Conservation (phyloP, 2,888 invertebrate genomes). For the Herminia tarsipennalis region DNA sequence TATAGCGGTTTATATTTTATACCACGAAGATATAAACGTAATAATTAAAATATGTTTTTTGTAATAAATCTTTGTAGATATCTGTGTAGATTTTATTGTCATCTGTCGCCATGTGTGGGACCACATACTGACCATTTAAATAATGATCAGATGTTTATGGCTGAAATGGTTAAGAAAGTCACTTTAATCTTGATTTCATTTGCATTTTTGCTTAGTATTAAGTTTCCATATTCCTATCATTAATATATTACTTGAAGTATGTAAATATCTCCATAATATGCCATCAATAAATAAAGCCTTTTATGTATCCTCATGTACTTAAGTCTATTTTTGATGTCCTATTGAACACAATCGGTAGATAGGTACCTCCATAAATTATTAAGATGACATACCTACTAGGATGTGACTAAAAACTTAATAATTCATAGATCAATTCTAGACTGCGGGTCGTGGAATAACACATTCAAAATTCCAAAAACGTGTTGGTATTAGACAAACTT, state of each 20-base stretch:
- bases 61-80: slow-evolving; percentile 42
- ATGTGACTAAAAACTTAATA: too few species aligned
- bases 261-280: slow-evolving; percentile 4
- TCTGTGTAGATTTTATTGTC: slow-evolving; percentile 44
- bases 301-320: too few species aligned
- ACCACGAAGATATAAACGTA: slow-evolving; percentile 28
- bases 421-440: too few species aligned
- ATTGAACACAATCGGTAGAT: too few species aligned
- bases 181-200: slow-evolving; percentile 27
- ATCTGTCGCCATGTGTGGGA: slow-evolving; percentile 33
- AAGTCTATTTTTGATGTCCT: too few species aligned
- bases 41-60: slow-evolving; percentile 46
- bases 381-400: too few species aligned
- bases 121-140: slow-evolving; percentile 31
- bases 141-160: slow-evolving; percentile 31
- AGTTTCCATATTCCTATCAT: slow-evolving; percentile 14
- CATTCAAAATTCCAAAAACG: too few species aligned
- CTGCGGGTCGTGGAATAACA: too few species aligned
- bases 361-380: too few species aligned
- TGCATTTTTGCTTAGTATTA: slow-evolving; percentile 18
- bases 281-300: background rate
- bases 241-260: slow-evolving; percentile 8
- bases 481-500: too few species aligned
- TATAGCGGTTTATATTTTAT: slow-evolving; percentile 30
- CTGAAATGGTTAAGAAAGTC: slow-evolving; percentile 16